These are phyloP conservation scores for Pimpla rufipes DNA, from an alignment of 2,888 invertebrate species.

Conservation along the genomic window DNA sequence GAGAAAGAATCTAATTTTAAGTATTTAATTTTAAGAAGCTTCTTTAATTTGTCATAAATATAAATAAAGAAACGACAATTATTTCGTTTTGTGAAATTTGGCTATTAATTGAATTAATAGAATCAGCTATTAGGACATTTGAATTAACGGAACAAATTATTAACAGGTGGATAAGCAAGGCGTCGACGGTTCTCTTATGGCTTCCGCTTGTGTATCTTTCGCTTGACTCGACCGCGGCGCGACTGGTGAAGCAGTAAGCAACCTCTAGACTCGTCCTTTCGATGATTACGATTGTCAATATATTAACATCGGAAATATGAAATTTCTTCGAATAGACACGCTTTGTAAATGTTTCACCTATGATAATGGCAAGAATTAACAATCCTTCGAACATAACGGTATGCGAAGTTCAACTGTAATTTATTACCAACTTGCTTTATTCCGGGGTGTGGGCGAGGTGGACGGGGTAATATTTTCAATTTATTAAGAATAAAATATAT, in stretches of 20 bases:
- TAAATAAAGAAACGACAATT: no score
- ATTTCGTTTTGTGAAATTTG: not conserved
- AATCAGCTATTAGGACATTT: constrained; percentile 33
- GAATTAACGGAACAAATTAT: constrained; percentile 51
- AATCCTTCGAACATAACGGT: no score
- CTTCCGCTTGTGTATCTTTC: constrained; percentile 5
- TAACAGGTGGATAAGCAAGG: constrained; percentile 32
- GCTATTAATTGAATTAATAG: not conserved
- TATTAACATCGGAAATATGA: constrained; percentile 64
- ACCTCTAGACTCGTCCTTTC: constrained; percentile 16
- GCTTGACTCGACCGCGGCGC: not conserved
- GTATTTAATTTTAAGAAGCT: no score
- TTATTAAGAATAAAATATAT: no score
- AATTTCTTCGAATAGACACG: constrained; percentile 48
- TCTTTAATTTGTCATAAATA: no score
- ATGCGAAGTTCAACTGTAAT: no score
- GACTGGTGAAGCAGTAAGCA: constrained; percentile 29
- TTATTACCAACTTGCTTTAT: no score
- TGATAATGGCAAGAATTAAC: no score
- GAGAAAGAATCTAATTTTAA: not conserved
- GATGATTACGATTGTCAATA: constrained; percentile 45
- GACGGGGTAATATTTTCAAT: no score
- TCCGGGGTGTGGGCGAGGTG: no score
- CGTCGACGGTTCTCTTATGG: constrained; percentile 27
- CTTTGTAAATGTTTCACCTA: constrained; percentile 51